These are phyloP conservation scores for Neosalanx taihuensis DNA, from an alignment of 2,797 vertebrate species.

Conservation along the genomic window DNA sequence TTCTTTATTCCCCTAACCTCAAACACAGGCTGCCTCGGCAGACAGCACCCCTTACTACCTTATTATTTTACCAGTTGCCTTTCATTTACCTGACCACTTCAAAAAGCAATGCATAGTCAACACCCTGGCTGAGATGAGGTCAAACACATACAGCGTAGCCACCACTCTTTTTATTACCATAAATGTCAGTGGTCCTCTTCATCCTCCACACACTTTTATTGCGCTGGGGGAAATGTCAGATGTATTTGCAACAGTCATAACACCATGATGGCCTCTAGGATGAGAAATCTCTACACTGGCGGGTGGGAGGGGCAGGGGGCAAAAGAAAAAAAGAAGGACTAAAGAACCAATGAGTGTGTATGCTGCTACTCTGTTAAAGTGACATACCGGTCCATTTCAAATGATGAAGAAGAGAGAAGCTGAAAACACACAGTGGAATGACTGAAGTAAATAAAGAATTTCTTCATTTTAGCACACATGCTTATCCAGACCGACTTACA, in stretches of 20 bases:
- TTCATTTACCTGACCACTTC: conserved; percentile 71
- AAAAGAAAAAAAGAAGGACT: background rate
- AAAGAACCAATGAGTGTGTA: conserved; percentile 14
- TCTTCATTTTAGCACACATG: no score
- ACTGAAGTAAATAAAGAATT: conserved; percentile 18
- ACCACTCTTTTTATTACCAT: conserved; percentile 75
- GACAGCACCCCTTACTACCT: conserved; percentile 38
- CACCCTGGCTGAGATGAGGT: conserved; percentile 64
- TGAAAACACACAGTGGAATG: background rate
- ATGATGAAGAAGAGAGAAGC: background rate
- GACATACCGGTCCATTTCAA: background rate
- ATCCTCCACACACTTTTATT: conserved; percentile 68
- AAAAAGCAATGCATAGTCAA: conserved; percentile 78
- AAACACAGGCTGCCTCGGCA: conserved; percentile 32
- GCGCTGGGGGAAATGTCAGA: conserved; percentile 72
- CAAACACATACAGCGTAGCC: conserved; percentile 62
- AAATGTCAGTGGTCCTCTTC: conserved; percentile 78
- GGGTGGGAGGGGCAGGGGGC: no score
- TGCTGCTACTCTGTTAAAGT: background rate
- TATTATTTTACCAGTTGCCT: conserved; percentile 62
- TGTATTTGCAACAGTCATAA: conserved; percentile 65
- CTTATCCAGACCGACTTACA: no score
- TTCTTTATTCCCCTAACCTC: conserved; percentile 48
- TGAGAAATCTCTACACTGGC: conserved; percentile 3
- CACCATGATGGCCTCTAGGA: conserved; percentile 39